These are phyloP conservation scores for Spea hammondii DNA, from an alignment of 2,797 vertebrate species.

Conservation along the genomic window DNA sequence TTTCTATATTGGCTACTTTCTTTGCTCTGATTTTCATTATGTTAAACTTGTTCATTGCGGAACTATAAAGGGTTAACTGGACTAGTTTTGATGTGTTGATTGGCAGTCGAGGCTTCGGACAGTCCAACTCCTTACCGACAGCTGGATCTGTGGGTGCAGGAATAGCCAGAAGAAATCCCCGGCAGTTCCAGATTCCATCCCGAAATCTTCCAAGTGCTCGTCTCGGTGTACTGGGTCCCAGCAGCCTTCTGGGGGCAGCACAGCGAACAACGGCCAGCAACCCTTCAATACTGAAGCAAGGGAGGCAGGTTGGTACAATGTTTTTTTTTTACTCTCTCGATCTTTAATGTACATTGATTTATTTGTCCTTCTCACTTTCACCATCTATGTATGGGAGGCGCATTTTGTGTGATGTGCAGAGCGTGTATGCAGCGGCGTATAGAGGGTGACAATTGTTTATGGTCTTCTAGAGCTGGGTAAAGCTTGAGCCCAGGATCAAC, in stretches of 20 bases:
- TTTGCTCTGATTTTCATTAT: too few relatives aligned
- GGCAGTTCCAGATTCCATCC: constrained; percentile 93
- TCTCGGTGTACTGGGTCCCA: constrained; percentile 83
- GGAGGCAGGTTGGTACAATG: constrained; percentile 82
- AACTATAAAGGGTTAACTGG: background rate
- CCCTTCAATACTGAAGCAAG: constrained; percentile 89
- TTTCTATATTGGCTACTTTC: background rate
- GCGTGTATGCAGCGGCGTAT: too few relatives aligned
- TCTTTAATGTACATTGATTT: too few relatives aligned
- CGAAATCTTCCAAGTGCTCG: constrained; percentile 87
- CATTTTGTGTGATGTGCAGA: too few relatives aligned
- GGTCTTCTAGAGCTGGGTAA: too few relatives aligned
- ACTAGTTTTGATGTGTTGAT: constrained; percentile 37
- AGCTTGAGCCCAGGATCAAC: too few relatives aligned
- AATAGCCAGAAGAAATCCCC: constrained; percentile 84
- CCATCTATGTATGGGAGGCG: too few relatives aligned
- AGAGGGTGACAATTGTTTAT: too few relatives aligned
- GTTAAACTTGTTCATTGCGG: background rate
- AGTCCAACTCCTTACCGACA: constrained; percentile 93
- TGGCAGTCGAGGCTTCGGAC: constrained; percentile 84
- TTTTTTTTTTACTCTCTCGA: too few relatives aligned
- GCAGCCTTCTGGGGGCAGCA: constrained; percentile 80
- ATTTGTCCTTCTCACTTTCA: too few relatives aligned
- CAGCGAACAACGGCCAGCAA: constrained; percentile 82
- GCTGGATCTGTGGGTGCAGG: constrained; percentile 81